These are phyloP conservation scores for Nannospalax galili DNA, from an alignment of 2,113 vertebrate genomes.

Conservation along the genomic window DNA sequence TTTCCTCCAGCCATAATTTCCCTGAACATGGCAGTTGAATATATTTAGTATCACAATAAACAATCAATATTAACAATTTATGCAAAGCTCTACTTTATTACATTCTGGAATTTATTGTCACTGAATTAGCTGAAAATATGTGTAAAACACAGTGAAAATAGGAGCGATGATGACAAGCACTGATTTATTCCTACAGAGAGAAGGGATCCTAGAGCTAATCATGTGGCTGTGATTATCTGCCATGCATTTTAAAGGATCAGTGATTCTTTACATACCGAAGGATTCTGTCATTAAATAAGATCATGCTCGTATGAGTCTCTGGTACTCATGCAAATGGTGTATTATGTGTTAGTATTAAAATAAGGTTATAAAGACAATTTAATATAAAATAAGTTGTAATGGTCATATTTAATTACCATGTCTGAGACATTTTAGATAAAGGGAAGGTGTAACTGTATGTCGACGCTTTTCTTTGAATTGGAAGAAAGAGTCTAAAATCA, in stretches of 20 bases:
- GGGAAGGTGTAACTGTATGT: background rate
- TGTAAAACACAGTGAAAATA: background rate
- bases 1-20: background rate
- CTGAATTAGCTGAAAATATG: background rate
- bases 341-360: background rate
- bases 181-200: background rate
- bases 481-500: background rate
- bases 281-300: background rate
- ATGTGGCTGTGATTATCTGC: background rate
- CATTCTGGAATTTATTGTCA: background rate
- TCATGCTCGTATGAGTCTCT: background rate
- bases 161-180: fast-evolving
- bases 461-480: background rate
- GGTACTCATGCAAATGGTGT: background rate
- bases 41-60: background rate
- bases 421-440: background rate
- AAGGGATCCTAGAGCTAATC: background rate
- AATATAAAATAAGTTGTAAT: background rate
- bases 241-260: background rate
- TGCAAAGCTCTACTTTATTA: background rate
- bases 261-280: background rate
- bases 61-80: background rate
- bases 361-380: background rate
- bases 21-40: background rate
- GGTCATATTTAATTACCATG: background rate